Percentiles rank a stretch among this genome's conserved stretches.
Evolutionary conservation across 2,888 invertebrate species (phyloP).

Genomic region (Dasysyrphus albostriatus): DNA sequence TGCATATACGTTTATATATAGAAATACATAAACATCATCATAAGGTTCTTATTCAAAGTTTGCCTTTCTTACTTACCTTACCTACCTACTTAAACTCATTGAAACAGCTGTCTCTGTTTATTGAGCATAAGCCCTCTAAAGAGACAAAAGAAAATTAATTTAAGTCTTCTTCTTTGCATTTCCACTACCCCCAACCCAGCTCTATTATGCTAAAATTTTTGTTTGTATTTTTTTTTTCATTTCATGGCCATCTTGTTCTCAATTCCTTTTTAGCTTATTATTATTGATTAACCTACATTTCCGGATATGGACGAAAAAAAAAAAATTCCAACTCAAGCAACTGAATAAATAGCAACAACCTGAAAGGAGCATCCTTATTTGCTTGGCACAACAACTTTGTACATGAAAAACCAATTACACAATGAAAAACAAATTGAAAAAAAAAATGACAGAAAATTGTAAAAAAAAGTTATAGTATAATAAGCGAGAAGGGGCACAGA

Average conservation of each 20-base stretch:
- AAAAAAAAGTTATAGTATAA: neutral
- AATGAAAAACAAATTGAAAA: slow-evolving; percentile 30
- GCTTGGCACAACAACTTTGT: slow-evolving; percentile 40
- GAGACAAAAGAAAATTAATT: slow-evolving; percentile 47
- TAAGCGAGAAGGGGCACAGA: neutral
- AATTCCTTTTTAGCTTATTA: slow-evolving; percentile 63
- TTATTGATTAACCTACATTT: slow-evolving; percentile 70
- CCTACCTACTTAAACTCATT: slow-evolving; percentile 30
- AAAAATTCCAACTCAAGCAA: slow-evolving; percentile 27
- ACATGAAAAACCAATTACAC: slow-evolving; percentile 70
- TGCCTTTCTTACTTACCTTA: neutral
- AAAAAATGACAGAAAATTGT: slow-evolving; percentile 25
- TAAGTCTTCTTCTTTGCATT: slow-evolving; percentile 35
- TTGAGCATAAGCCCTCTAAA: slow-evolving; percentile 20
- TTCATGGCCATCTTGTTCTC: slow-evolving; percentile 61
- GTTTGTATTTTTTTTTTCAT: slow-evolving; percentile 16
- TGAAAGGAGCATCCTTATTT: slow-evolving; percentile 62
- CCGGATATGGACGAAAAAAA: slow-evolving; percentile 32
- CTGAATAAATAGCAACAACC: slow-evolving; percentile 55
- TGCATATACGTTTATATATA: too few relatives aligned
- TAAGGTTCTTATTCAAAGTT: slow-evolving; percentile 8
- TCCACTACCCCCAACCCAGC: neutral
- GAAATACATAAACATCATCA: neutral
- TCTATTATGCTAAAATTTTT: slow-evolving; percentile 7
- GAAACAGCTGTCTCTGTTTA: slow-evolving; percentile 36